These are phyloP conservation scores for Chaetophractus vellerosus DNA, from an alignment of 2,797 vertebrate genomes.

Conservation along the genomic window DNA sequence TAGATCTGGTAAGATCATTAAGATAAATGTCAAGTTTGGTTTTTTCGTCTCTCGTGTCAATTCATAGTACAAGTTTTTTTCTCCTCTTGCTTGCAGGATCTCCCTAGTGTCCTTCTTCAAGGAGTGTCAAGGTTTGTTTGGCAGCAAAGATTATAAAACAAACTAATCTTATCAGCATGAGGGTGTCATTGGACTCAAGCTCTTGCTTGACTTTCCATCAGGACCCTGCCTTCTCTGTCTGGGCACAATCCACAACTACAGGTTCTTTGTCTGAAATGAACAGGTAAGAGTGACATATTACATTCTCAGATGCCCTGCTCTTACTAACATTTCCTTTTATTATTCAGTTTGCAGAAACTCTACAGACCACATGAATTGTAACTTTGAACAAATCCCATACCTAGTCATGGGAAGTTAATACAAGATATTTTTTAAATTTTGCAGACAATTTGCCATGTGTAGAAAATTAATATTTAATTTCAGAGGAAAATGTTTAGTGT, in stretches of 20 bases:
- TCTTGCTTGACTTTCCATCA: background rate
- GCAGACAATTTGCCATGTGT: background rate
- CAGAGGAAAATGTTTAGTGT: background rate
- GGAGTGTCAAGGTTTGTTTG: background rate
- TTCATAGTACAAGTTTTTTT: background rate
- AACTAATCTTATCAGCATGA: constrained; percentile 2
- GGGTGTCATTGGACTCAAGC: background rate
- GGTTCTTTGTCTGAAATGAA: background rate
- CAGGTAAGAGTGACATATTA: background rate
- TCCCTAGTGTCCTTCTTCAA: constrained; percentile 3
- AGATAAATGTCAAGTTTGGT: background rate
- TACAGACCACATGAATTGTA: background rate
- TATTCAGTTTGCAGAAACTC: constrained; percentile 32
- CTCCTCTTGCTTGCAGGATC: background rate
- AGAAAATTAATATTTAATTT: constrained; percentile 61
- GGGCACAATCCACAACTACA: background rate
- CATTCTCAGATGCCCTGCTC: background rate
- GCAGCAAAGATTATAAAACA: background rate
- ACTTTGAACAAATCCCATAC: constrained; percentile 11
- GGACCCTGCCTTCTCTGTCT: background rate
- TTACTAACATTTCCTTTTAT: background rate
- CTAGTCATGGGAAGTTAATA: constrained; percentile 39
- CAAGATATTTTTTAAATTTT: constrained; percentile 13
- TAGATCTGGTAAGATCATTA: background rate
- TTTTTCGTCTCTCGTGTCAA: background rate